Evolutionary conservation across 2,888 invertebrate genomes (phyloP).

Genomic region (Strigamia transsilvanica): DNA sequence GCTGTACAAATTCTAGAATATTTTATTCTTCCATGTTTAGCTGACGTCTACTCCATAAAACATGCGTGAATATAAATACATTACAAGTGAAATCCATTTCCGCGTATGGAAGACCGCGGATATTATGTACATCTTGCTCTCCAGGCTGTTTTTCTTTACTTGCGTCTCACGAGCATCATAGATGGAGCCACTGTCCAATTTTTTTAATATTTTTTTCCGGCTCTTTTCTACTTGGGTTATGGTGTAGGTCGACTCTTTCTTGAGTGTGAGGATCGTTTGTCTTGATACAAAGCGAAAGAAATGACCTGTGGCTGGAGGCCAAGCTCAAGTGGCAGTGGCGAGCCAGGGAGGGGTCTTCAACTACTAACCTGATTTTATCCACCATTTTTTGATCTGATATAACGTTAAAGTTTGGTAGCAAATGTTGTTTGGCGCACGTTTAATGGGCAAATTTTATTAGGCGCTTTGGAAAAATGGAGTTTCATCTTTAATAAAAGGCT

Average conservation of each 20-base stretch:
- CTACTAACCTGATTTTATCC: conserved; percentile 48
- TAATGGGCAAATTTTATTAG: conserved; percentile 14
- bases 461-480: background rate
- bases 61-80: conserved; percentile 43
- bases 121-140: conserved; percentile 6
- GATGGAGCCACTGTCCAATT: conserved; percentile 32
- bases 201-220: background rate
- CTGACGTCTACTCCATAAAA: conserved; percentile 34
- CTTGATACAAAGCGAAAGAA: conserved; percentile 47
- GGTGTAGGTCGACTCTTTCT: conserved; percentile 28
- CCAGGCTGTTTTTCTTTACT: background rate
- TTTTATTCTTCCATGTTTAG: conserved; percentile 29
- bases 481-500: background rate
- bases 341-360: conserved; percentile 48
- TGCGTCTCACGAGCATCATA: background rate
- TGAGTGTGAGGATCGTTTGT: conserved; percentile 49
- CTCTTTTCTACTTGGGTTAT: background rate
- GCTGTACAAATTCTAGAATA: conserved; percentile 43
- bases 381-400: conserved; percentile 41
- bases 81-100: conserved; percentile 34
- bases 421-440: conserved; percentile 37
- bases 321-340: conserved; percentile 47
- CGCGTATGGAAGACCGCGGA: background rate
- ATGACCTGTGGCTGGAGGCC: conserved; percentile 49
- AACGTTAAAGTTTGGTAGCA: conserved; percentile 4